Evolutionary conservation across 2,797 vertebrate species (phyloP), one percentile per base, ranked within the genome.

Genomic region (Sarcoramphus papa): DNA sequence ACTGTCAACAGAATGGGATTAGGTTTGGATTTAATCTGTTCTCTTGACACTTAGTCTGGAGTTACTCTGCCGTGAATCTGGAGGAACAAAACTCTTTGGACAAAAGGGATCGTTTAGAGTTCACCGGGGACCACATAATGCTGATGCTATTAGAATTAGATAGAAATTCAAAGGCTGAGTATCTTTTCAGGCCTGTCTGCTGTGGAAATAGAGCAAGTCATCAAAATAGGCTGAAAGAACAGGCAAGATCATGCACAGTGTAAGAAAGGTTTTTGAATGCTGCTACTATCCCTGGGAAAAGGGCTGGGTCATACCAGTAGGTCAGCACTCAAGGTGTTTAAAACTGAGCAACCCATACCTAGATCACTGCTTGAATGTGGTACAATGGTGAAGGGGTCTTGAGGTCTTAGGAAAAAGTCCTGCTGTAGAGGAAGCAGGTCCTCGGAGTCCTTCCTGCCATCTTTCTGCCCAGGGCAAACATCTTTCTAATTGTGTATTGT

Each of bases 281-380:
- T 90, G 56, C 53, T 67, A 0, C 23, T 37, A 0, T 10, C 33
- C 27, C 22, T 64, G 62, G 28, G 19, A 70, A 45, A 88, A 77
- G 6, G 31, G 21, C 15, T 41, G 8, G 27, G 9, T 47, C 27
- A 1, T 50, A 2, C 19, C 35, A 8, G 16, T 3, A 21, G 11
- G 27, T 27, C 30, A 37, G 15, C 16, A 16, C 53, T 28, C 2
- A 1, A 21, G 24, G 12, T 48, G n/a, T 12, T 80, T 21, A 47
- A 37, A 84, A 25, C 11, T 0, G 1, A 91, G 43, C 20, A 65
- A 5, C 12, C 12, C 20, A 4, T 7, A 28, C 31, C 28, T 19
- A 37, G 40, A 8, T n/a, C 1, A 0, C 25, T 21, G 4, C 5
- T 57, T 47, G 63, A 37, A 43, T 0, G 0, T 27, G 24, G 12